phyloP scores from a whole-genome alignment of 2,888 invertebrate species.

The Isoperla grammatica region DNA sequence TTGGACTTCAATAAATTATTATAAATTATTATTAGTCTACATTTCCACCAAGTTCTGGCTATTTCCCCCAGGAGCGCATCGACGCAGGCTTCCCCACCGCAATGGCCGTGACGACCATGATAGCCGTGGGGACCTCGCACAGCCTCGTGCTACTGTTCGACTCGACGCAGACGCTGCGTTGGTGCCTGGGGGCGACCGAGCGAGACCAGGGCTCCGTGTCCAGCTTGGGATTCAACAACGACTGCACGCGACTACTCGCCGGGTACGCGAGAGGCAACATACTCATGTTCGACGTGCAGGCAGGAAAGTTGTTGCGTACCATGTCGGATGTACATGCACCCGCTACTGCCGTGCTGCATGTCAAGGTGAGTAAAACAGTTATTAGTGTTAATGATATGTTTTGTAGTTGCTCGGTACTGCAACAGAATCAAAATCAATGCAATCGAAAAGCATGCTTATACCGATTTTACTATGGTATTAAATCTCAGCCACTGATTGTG shows the following conservation, averaged over 20 bases:
- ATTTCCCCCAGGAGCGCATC: slow-evolving; percentile 87
- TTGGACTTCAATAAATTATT: no score
- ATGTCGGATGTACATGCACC: slow-evolving; percentile 77
- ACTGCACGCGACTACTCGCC: slow-evolving; percentile 77
- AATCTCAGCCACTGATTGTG: no score
- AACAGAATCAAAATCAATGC: no score
- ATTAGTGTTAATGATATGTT: background rate
- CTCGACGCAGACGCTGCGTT: slow-evolving; percentile 78
- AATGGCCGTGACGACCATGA: slow-evolving; percentile 68
- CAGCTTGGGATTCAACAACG: slow-evolving; percentile 74
- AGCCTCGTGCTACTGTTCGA: slow-evolving; percentile 86
- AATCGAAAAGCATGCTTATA: no score
- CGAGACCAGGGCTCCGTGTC: slow-evolving; percentile 58
- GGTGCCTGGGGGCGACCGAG: slow-evolving; percentile 69
- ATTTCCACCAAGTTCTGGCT: no score
- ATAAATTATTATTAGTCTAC: no score
- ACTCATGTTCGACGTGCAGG: slow-evolving; percentile 80
- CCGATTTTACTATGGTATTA: no score
- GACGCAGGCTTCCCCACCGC: slow-evolving; percentile 86
- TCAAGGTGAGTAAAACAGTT: slow-evolving; percentile 46
- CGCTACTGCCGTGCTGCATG: slow-evolving; percentile 74
- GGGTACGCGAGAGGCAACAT: slow-evolving; percentile 78
- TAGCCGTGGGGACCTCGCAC: slow-evolving; percentile 92
- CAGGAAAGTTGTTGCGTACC: slow-evolving; percentile 69
- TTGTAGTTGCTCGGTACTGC: no score